phyloP scores from a whole-genome alignment of 2,888 invertebrate species.

The Linyphia triangularis region DNA sequence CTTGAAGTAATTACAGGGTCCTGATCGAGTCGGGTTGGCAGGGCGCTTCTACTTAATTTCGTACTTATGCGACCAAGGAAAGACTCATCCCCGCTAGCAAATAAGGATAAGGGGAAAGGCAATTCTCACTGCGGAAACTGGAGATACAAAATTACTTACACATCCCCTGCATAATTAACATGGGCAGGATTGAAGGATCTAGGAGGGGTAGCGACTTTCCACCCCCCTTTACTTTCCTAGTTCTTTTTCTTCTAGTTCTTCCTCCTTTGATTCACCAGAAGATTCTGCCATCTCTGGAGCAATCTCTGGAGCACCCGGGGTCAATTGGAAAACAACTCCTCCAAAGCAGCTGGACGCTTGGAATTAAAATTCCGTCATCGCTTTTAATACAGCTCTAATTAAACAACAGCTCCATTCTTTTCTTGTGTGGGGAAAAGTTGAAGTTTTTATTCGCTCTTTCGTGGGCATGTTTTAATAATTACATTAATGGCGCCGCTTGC shows the following conservation, averaged over 20 bases:
- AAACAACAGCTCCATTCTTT: slow-evolving; percentile 75
- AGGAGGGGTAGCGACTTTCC: not conserved
- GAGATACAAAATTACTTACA: slow-evolving; percentile 74
- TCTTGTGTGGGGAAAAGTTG: slow-evolving; percentile 43
- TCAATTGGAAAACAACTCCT: slow-evolving; percentile 74
- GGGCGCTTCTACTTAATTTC: slow-evolving; percentile 72
- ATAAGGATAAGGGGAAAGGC: slow-evolving; percentile 63
- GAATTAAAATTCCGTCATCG: slow-evolving; percentile 76
- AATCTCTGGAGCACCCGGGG: slow-evolving; percentile 70
- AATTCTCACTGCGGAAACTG: slow-evolving; percentile 61
- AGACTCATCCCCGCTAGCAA: slow-evolving; percentile 73
- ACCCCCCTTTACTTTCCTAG: slow-evolving; percentile 44
- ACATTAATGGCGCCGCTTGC: slow-evolving; percentile 73
- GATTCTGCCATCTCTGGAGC: slow-evolving; percentile 55
- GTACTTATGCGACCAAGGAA: slow-evolving; percentile 72
- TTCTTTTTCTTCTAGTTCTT: slow-evolving; percentile 35
- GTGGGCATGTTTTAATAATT: slow-evolving; percentile 75
- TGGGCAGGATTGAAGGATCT: slow-evolving; percentile 73
- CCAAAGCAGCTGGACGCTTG: slow-evolving; percentile 71
- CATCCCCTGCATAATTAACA: slow-evolving; percentile 75
- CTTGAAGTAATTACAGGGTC: slow-evolving; percentile 74
- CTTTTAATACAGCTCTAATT: slow-evolving; percentile 76
- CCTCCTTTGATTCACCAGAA: slow-evolving; percentile 40
- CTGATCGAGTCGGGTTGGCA: slow-evolving; percentile 66
- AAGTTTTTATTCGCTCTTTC: slow-evolving; percentile 70